These are phyloP conservation scores for Bolinopsis microptera DNA, from an alignment of 37 sponge, comb jelly and placozoan species.

Conservation along the genomic window DNA sequence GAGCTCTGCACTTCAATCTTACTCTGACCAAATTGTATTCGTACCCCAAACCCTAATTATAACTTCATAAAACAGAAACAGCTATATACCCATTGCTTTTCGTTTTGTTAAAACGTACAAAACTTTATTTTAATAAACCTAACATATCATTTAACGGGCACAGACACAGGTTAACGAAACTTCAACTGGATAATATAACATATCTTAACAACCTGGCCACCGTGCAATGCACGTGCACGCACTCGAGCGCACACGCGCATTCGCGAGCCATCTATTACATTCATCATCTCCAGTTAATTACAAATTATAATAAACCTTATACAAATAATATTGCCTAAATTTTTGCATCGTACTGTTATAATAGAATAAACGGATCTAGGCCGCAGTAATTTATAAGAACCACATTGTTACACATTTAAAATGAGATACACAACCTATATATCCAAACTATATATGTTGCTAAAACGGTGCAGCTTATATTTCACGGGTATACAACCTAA, in stretches of 20 bases:
- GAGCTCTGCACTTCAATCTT: background rate
- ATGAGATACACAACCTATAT: background rate
- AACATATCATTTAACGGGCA: background rate
- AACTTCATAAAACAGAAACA: background rate
- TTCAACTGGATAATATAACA: background rate
- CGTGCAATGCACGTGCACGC: background rate
- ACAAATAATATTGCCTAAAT: constrained; percentile 59
- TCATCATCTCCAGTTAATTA: background rate
- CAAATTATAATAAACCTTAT: constrained; percentile 41
- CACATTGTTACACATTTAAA: background rate
- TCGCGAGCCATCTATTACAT: background rate
- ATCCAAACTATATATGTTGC: background rate
- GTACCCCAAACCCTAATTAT: background rate
- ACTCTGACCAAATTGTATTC: background rate
- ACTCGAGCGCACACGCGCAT: background rate
- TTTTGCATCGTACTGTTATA: background rate
- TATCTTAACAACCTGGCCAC: background rate
- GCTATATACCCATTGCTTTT: background rate
- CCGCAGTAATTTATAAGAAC: background rate
- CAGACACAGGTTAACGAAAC: background rate
- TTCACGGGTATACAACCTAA: too few relatives aligned
- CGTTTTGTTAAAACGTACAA: background rate
- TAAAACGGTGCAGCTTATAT: background rate
- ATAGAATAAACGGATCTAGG: background rate
- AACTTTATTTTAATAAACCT: background rate